These are phyloP conservation scores for Seladonia tumulorum DNA, from an alignment of 2,888 invertebrate genomes.

Conservation along the genomic window DNA sequence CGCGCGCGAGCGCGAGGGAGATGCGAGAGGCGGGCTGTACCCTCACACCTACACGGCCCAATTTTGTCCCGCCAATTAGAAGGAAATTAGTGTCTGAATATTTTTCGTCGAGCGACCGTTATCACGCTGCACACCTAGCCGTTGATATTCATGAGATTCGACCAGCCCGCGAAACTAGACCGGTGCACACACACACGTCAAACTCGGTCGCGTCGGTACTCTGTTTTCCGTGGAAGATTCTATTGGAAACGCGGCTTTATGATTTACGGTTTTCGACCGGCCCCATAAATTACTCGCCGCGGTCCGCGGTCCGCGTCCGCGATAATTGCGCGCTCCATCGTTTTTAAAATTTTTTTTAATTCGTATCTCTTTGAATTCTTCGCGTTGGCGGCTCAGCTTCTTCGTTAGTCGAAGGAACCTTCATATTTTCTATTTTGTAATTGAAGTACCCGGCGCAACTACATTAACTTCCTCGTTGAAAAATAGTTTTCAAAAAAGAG, in stretches of 20 bases:
- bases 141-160: conserved; percentile 64
- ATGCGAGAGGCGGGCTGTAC: not conserved
- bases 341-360: not conserved
- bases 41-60: conserved; percentile 44
- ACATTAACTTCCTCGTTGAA: too few species aligned
- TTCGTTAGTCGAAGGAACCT: too few species aligned
- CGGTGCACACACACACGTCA: conserved; percentile 13
- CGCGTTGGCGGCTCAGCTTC: too few species aligned
- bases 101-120: conserved; percentile 49
- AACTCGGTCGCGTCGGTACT: conserved; percentile 21
- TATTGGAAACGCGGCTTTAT: not conserved
- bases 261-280: not conserved
- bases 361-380: not conserved
- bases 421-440: too few species aligned
- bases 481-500: too few species aligned
- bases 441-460: too few species aligned
- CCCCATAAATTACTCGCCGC: not conserved
- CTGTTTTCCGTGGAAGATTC: not conserved
- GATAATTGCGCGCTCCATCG: not conserved
- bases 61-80: conserved; percentile 61
- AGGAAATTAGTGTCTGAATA: conserved; percentile 59
- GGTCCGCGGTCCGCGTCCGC: not conserved
- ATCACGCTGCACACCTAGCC: conserved; percentile 33
- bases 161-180: conserved; percentile 40
- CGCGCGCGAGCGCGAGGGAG: not conserved